A percentile compares a stretch with the other conserved stretches of the same genome.
phyloP scores from a whole-genome alignment of 2,888 invertebrate genomes.

The Notodonta ziczac region DNA sequence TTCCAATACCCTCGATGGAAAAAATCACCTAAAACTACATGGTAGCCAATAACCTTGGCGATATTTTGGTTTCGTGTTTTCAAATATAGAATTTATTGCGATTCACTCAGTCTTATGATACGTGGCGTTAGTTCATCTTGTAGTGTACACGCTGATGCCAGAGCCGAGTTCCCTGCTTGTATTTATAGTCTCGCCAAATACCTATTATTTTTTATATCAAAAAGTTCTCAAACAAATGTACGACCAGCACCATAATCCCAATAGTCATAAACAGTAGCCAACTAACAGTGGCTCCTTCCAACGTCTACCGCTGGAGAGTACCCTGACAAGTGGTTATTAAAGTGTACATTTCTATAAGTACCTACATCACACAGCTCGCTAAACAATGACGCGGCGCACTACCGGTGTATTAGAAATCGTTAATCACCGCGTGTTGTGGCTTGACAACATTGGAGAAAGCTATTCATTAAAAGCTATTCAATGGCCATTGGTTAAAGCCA shows the following conservation, averaged over 20 bases:
- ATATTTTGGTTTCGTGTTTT: neutral
- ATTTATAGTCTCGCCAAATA: neutral
- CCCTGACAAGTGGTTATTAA: too few species aligned
- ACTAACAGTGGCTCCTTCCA: too few species aligned
- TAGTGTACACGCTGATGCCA: neutral
- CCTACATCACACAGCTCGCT: neutral
- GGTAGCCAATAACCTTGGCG: neutral
- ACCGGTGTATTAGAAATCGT: slow-evolving; percentile 1
- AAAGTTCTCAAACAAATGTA: too few species aligned
- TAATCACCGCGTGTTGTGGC: neutral
- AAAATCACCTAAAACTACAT: too few species aligned
- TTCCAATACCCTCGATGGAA: too few species aligned
- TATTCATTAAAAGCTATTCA: slow-evolving; percentile 1
- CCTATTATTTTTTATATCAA: neutral
- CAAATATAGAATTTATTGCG: slow-evolving; percentile 1
- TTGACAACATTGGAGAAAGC: slow-evolving; percentile 1
- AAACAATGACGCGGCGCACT: slow-evolving; percentile 1
- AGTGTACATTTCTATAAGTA: neutral
- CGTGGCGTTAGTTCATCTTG: neutral
- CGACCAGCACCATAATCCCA: too few species aligned
- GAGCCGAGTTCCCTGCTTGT: neutral
- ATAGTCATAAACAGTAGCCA: too few species aligned
- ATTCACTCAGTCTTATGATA: neutral
- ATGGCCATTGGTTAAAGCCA: neutral
- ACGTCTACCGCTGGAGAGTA: too few species aligned